phyloP scores from a whole-genome alignment of 2,113 vertebrate genomes.

The Oryctolagus cuniculus region DNA sequence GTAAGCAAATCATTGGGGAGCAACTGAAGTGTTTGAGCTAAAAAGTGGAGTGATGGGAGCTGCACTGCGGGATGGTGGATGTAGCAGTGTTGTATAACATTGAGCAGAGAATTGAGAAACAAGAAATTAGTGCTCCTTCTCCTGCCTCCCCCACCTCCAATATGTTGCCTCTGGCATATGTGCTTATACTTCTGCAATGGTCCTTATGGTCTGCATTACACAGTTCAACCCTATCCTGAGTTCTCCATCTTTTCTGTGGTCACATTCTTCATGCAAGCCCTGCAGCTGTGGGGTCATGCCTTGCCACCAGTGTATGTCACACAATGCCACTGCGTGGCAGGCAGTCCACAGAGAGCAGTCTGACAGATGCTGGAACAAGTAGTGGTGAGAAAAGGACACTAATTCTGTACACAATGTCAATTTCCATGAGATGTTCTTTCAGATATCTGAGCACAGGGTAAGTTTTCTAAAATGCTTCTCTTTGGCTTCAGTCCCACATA shows the following conservation, averaged over 20 bases:
- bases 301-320: neutral
- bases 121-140: neutral
- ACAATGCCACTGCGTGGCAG: too few species aligned
- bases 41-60: neutral
- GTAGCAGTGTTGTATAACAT: neutral
- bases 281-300: neutral
- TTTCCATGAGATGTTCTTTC: slow-evolving; percentile 25
- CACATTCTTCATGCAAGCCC: neutral
- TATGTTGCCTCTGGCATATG: too few species aligned
- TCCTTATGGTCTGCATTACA: neutral
- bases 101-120: neutral
- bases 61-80: neutral
- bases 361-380: neutral
- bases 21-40: neutral
- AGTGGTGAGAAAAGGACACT: neutral
- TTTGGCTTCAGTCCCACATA: neutral
- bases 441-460: neutral
- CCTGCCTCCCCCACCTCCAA: neutral
- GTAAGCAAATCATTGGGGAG: neutral
- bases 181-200: neutral
- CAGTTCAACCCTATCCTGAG: neutral
- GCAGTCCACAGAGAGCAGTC: neutral
- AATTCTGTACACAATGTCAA: neutral
- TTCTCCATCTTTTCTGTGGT: neutral
- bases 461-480: neutral